Evolutionary conservation across 64 coral and sea anemone genomes (phyloP), one percentile per base, ranked within the genome.

Genomic region (Stylophora pistillata): DNA sequence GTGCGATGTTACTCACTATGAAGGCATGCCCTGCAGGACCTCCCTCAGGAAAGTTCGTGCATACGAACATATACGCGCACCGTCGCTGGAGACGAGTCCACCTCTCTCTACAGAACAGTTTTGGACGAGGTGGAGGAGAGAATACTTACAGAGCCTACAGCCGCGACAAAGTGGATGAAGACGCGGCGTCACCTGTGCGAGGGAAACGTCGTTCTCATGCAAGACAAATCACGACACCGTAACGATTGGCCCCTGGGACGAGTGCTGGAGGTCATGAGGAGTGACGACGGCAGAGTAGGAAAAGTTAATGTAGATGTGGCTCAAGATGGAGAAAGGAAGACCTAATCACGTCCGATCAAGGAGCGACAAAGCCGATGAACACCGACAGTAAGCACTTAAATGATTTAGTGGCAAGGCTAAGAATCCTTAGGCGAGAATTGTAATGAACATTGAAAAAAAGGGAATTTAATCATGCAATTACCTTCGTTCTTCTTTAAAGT

Each of bases 51-150:
- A 25, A 78, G 56, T 88, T 88, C 74, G 21, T 87, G 13, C 70
- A 17, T 9, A 14, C 65, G 26, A 69, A 87, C 37, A 55, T 87
- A 34, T 87, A 87, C 15, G 85, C 68, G 13, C 85, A 69, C 27
- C 70, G 53, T 30, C 87, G 87, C 14, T 89, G 74, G 74, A 90
- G 89, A 61, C 78, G 78, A 25, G 78, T 90, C 17, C 89, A 90
- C n/a, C n/a, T 33, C 83, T 74, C 52, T 55, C 58, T 53, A 75
- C 74, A 0, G 37, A 89, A 18, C 78, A 81, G 18, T 58, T 81
- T 29, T 81, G 78, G 78, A 59, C 53, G 4, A 81, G 78, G 27
- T 81, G 78, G 53, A 15, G 78, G 13, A 15, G 55, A 32, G 78
- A 81, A 53, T 81, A 81, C 78, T 18, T 81, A 10, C 78, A 81